Percentiles rank a stretch among this genome's conserved stretches.
Evolutionary conservation across 2,113 vertebrate genomes (phyloP).

Genomic region (Gyps fulvus): DNA sequence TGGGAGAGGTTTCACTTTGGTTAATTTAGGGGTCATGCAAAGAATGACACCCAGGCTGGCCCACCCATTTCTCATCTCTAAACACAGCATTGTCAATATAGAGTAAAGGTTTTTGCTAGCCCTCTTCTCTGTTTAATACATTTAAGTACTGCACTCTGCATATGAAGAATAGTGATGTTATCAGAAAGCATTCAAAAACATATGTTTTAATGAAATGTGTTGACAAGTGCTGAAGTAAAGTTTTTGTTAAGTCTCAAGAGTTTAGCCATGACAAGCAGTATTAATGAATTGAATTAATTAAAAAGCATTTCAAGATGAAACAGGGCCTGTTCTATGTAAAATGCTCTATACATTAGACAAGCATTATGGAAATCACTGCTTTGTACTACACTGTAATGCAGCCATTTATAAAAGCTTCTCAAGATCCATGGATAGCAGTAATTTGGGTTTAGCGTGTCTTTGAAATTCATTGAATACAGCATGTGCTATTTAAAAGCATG

Average conservation of each 20-base stretch:
- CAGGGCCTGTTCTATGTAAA: conserved; percentile 64
- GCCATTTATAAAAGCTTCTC: conserved; percentile 73
- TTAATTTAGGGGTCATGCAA: not conserved
- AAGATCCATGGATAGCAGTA: conserved; percentile 69
- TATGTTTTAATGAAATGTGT: conserved; percentile 70
- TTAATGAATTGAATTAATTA: conserved; percentile 79
- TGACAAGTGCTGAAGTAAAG: conserved; percentile 74
- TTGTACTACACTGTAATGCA: conserved; percentile 70
- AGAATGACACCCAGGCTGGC: not conserved
- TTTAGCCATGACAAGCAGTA: conserved; percentile 73
- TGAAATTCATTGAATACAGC: conserved; percentile 69
- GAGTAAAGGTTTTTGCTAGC: not conserved
- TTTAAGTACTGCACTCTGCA: conserved; percentile 67
- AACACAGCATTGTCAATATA: not conserved
- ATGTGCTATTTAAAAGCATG: conserved; percentile 67
- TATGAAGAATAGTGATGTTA: conserved; percentile 52
- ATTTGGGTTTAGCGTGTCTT: conserved; percentile 66
- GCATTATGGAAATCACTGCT: conserved; percentile 76
- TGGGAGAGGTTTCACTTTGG: not conserved
- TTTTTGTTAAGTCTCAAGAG: conserved; percentile 73
- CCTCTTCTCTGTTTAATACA: conserved; percentile 52
- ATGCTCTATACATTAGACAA: conserved; percentile 75
- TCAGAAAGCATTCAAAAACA: conserved; percentile 65
- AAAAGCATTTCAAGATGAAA: conserved; percentile 78
- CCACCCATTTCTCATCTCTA: not conserved